phyloP scores from a whole-genome alignment of 2,113 vertebrate species.

The Parus major region DNA sequence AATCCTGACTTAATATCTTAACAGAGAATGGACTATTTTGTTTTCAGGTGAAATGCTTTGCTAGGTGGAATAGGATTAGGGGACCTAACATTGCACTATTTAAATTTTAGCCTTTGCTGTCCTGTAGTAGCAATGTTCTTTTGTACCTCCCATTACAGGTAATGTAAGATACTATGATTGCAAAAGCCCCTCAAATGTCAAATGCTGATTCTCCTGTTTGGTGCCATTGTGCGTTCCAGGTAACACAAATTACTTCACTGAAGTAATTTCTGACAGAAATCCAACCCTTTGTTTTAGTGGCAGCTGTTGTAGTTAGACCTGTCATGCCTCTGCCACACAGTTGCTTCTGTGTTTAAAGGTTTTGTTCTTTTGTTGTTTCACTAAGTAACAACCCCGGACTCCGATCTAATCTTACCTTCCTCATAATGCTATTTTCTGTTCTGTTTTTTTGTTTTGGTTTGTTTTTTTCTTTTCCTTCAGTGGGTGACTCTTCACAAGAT shows the following conservation, averaged over 20 bases:
- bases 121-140: background rate
- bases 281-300: background rate
- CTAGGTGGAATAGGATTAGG: background rate
- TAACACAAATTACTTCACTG: conserved; percentile 32
- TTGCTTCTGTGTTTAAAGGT: background rate
- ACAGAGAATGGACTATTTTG: background rate
- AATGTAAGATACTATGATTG: conserved; percentile 3
- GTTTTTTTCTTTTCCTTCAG: conserved; percentile 12
- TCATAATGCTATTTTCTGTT: background rate
- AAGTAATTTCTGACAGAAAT: conserved; percentile 37
- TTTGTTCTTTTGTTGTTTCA: background rate
- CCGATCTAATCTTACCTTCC: background rate
- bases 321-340: background rate
- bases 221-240: conserved; percentile 14
- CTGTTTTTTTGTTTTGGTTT: background rate
- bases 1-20: background rate
- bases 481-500: conserved; percentile 85
- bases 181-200: conserved; percentile 39
- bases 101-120: background rate
- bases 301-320: background rate
- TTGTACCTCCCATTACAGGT: conserved; percentile 28
- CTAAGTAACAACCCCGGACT: background rate
- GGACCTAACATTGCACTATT: background rate
- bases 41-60: background rate
- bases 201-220: conserved; percentile 27